A percentile compares a stretch with the other conserved stretches of the same genome.
Evolutionary conservation across 1,140 invertebrate species (phyloP).

Genomic region (Asobara japonica): DNA sequence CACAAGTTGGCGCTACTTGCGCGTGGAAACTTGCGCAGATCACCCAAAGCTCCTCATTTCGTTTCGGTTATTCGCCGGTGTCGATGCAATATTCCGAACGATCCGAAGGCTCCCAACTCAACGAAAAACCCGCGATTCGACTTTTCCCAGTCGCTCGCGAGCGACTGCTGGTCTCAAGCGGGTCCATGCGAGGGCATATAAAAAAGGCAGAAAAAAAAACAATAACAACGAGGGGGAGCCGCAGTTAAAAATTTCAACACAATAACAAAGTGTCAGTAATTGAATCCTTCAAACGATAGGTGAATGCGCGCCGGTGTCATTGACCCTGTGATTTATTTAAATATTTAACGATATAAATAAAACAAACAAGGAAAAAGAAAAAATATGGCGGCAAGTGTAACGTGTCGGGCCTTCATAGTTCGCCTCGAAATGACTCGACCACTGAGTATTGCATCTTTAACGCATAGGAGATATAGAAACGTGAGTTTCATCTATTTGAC

Average conservation of each 20-base stretch:
- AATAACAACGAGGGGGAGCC: not conserved
- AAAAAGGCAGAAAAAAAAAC: not conserved
- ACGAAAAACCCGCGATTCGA: slow-evolving; percentile 25
- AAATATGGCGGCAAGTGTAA: slow-evolving; percentile 53
- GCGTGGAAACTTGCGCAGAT: too few species aligned
- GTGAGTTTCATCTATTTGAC: slow-evolving; percentile 48
- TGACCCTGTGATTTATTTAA: not conserved
- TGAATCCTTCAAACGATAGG: not conserved
- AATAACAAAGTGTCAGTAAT: not conserved
- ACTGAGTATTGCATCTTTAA: slow-evolving; percentile 49
- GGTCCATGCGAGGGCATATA: not conserved
- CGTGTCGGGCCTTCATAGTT: slow-evolving; percentile 50
- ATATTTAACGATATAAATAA: not conserved
- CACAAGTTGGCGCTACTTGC: too few species aligned
- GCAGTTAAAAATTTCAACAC: not conserved
- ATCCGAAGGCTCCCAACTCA: not conserved
- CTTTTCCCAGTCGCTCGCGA: slow-evolving; percentile 46
- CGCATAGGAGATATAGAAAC: slow-evolving; percentile 50
- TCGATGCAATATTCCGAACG: not conserved
- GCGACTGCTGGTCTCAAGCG: slow-evolving; percentile 42
- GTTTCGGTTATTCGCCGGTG: too few species aligned
- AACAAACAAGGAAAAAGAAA: not conserved
- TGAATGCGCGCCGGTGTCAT: not conserved
- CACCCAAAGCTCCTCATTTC: too few species aligned
- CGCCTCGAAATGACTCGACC: slow-evolving; percentile 53